Evolutionary conservation across 2,888 invertebrate genomes (phyloP), one percentile per base, ranked within the genome.

Genomic region (Eristalis tenax): DNA sequence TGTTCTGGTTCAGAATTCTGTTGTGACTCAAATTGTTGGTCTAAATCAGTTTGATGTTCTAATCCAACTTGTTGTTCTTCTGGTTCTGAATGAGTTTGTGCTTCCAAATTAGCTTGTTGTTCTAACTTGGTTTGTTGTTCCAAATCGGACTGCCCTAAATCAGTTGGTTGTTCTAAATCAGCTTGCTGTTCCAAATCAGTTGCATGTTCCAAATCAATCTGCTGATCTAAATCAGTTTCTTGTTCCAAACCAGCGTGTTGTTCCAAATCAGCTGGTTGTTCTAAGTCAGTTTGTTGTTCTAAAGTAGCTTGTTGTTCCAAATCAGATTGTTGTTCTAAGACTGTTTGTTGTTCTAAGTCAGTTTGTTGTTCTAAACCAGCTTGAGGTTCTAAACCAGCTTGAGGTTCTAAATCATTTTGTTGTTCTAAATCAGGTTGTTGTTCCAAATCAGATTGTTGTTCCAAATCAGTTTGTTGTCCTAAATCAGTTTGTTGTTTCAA

Each of bases 101-200:
- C n/a, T 43, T 43, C 43, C 6, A n/a, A 6, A 6, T 43, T n/a
- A 43, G 18, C 8, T 4, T 73, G 59, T 32, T 64, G 22, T 23
- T 65, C 66, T 13, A n/a, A 18, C 35, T n/a, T 57, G 40, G 40
- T 5, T 23, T 65, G 15, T 18, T 69, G 56, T 4, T 64, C 66
- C 6, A 38, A 22, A 56, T 79, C 79, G 18, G 69, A 10, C n/a
- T 23, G 38, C 8, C 68, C 11, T 63, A 15, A 66, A 5, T 5
- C 68, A 4, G 56, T 28, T 22, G 73, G 57, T 15, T 64, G 22
- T 10, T 79, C 59, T 23, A 22, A 64, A n/a, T 15, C 43, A 43
- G 15, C 26, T 1, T 50, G 56, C 3, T 1, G 35, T 43, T 18
- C 56, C 5, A n/a, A 18, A 56, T 11, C 65, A 59, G 40, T 2